Evolutionary conservation across 2,888 invertebrate species (phyloP), one percentile per base, ranked within the genome.

Genomic region (Nephrotoma guestfalica): DNA sequence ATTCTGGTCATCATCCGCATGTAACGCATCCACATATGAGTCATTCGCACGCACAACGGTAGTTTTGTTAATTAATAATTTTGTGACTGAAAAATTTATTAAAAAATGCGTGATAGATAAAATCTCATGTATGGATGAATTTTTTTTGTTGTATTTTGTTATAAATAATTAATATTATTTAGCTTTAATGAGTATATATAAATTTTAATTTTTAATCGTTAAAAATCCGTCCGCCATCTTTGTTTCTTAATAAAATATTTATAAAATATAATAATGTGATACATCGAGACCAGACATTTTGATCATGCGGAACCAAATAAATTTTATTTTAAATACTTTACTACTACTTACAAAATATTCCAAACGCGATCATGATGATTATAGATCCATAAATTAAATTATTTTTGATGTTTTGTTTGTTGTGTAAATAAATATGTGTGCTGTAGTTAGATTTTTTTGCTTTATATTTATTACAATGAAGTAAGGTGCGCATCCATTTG

Each of bases 11-110:
- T 88, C 95, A 95, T 90, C 94, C 94, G 88, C 95, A 95, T 91
- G 95, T 95, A 92, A 94, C 95, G 86, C 95, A 95, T 90, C 92
- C 93, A 87, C 95, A 95, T 90, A 94, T 94, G 94, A 93, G 93
- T 88, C 94, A 94, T 90, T 93, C 94, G 89, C 96, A 96, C 92
- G 94, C 95, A 89, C 96, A 96, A 92, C 96, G 96, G 94, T 96
- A 96, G 94, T 93, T 91, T 88, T 87, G 1, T 87, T 71, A 71
- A 71, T 30, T 9, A 30, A 18, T 9, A 47, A 30, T 51, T 86
- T 30, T 71, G 71, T 71, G 71, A 71, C 71, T 71, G 71, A 71
- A 71, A 30, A 71, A 71, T 71, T 11, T 45, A 86, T 85, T 86
- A 86, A 40, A 30, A 83, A 86, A 71, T 47, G 4, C 87, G 83